Evolutionary conservation across 23 tunicate species (phyloP).

Genomic region (Ciona savignyi): DNA sequence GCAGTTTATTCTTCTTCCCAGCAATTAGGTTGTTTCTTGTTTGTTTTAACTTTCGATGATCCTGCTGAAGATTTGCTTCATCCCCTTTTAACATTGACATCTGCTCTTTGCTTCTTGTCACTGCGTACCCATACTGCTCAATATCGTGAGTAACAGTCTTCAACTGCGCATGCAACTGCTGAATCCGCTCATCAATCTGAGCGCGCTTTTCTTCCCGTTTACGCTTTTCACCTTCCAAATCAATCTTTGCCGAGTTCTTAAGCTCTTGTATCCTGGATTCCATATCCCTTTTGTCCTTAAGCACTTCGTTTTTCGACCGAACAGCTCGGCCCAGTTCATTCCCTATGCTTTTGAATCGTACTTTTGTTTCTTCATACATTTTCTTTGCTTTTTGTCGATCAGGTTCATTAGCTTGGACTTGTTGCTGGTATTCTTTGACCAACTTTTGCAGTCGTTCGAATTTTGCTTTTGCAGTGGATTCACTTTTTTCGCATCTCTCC

Average conservation of each 20-base stretch:
- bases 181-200: conserved; percentile 11
- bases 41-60: conserved; percentile 15
- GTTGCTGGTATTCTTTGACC: conserved; percentile 52
- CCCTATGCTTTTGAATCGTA: conserved; percentile 1
- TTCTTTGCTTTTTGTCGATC: conserved; percentile 17
- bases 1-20: conserved; percentile 48
- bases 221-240: conserved; percentile 56
- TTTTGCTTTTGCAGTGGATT: conserved; percentile 28
- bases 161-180: conserved; percentile 22
- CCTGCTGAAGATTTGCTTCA: conserved; percentile 17
- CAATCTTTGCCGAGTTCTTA: conserved; percentile 30
- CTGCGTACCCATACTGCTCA: conserved; percentile 46
- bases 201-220: conserved; percentile 43
- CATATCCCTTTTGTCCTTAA: conserved; percentile 40
- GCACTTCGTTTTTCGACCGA: conserved; percentile 28
- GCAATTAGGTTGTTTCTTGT: conserved; percentile 30
- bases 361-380: conserved; percentile 24
- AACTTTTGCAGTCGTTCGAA: conserved; percentile 52
- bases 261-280: conserved; percentile 53
- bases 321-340: conserved; percentile 40
- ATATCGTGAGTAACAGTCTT: conserved; percentile 45
- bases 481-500: conserved; percentile 34
- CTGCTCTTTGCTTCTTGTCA: conserved; percentile 19
- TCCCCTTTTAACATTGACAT: conserved; percentile 3
- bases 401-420: conserved; percentile 59